A percentile compares a stretch with the other conserved stretches of the same genome.
phyloP scores from a whole-genome alignment of 2,888 invertebrate genomes.

The Trissolcus brochymenae region DNA sequence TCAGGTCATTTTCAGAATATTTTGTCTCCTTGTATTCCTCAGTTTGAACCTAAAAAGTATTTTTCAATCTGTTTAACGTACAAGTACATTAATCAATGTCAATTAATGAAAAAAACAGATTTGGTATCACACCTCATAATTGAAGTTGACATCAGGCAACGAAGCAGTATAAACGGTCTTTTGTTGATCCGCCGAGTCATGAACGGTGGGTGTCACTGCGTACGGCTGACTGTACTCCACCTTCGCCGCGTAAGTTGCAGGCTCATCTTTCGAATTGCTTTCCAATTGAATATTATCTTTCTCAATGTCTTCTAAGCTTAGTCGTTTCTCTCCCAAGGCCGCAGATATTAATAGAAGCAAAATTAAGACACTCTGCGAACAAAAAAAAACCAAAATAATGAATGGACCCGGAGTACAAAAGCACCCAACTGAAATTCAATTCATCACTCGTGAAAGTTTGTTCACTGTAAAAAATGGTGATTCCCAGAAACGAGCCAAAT shows the following conservation, averaged over 20 bases:
- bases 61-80: background rate
- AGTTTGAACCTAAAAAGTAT: conserved; percentile 41
- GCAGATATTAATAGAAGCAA: conserved; percentile 64
- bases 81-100: background rate
- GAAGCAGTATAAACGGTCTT: conserved; percentile 56
- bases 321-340: conserved; percentile 79
- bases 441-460: too few species aligned
- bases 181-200: conserved; percentile 50
- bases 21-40: conserved; percentile 63
- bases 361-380: conserved; percentile 65
- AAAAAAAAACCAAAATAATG: conserved; percentile 2
- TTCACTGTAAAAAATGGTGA: too few species aligned
- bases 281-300: conserved; percentile 82
- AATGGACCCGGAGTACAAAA: background rate
- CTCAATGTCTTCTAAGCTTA: conserved; percentile 86
- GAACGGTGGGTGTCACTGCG: conserved; percentile 58
- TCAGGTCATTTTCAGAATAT: conserved; percentile 61
- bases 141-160: conserved; percentile 53
- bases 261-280: conserved; percentile 72
- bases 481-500: too few species aligned
- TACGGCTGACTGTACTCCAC: conserved; percentile 63
- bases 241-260: conserved; percentile 51
- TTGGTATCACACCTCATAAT: conserved; percentile 54
- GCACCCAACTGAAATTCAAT: too few species aligned
- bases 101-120: too few species aligned